Evolutionary conservation across 2,113 vertebrate species (phyloP).

Genomic region (Glaucidium brasilianum): DNA sequence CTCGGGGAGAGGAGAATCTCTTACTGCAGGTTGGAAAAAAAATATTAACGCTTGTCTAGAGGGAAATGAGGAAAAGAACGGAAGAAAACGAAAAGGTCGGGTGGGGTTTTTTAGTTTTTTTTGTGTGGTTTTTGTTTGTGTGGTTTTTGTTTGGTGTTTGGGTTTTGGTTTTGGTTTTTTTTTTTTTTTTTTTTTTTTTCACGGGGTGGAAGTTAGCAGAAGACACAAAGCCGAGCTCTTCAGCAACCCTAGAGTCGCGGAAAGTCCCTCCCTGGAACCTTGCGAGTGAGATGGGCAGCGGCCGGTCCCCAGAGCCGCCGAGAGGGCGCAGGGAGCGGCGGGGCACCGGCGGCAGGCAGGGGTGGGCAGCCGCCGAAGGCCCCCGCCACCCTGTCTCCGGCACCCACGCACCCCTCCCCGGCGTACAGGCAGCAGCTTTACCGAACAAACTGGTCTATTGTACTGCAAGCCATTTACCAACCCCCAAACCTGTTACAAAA

Average conservation of each 20-base stretch:
- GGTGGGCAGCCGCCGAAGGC: neutral
- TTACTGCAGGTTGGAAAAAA: neutral
- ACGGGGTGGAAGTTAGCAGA: neutral
- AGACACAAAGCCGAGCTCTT: neutral
- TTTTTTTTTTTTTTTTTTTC: neutral
- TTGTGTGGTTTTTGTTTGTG: neutral
- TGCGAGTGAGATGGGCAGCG: neutral
- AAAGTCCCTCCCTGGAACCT: neutral
- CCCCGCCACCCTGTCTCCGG: neutral
- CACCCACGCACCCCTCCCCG: neutral
- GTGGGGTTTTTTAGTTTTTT: too few relatives aligned
- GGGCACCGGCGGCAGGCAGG: neutral
- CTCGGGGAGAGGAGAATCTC: neutral
- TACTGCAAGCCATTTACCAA: conserved; percentile 16
- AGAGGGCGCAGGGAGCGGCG: neutral
- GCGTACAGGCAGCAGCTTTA: neutral
- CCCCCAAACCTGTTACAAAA: conserved; percentile 43
- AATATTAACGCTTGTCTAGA: neutral
- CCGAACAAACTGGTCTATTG: conserved; percentile 35
- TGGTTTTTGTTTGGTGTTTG: neutral
- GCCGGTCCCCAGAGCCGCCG: neutral
- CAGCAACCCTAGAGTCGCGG: neutral
- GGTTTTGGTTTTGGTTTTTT: neutral
- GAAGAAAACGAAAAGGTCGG: neutral
- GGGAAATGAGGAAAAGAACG: neutral